These are phyloP conservation scores for Coleophora deauratella DNA, from an alignment of 2,888 invertebrate genomes.

Conservation along the genomic window DNA sequence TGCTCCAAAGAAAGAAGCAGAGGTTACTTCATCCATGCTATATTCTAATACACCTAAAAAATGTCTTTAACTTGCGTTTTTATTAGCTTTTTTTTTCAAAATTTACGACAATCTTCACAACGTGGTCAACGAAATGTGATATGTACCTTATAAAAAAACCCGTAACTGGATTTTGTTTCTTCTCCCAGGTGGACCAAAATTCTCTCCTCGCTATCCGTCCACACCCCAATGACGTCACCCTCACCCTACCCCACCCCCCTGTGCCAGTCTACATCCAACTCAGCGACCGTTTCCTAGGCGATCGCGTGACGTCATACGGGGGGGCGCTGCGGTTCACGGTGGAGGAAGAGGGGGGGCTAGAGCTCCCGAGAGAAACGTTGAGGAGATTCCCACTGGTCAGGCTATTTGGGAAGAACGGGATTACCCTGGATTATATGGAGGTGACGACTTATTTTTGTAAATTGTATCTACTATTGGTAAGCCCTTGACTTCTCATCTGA, in stretches of 20 bases:
- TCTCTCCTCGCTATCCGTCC: slow-evolving; percentile 54
- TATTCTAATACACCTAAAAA: no score
- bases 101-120: no score
- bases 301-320: slow-evolving; percentile 92
- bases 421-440: slow-evolving; percentile 85
- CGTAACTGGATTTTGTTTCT: no score
- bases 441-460: no score
- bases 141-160: no score
- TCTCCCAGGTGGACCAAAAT: slow-evolving; percentile 49
- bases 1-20: no score
- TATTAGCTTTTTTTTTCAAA: no score
- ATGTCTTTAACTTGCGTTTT: no score
- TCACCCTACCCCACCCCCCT: slow-evolving; percentile 63
- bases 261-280: slow-evolving; percentile 88
- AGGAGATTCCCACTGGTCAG: slow-evolving; percentile 85
- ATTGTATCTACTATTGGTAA: no score
- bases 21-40: no score
- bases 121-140: no score
- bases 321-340: slow-evolving; percentile 88
- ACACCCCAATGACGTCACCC: slow-evolving; percentile 47
- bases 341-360: slow-evolving; percentile 76
- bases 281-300: slow-evolving; percentile 87
- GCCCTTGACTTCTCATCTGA: no score
- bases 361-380: slow-evolving; percentile 71
- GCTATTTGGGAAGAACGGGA: slow-evolving; percentile 80